A percentile compares a stretch with the other conserved stretches of the same genome.
Evolutionary conservation across 2,797 vertebrate species (phyloP).

Genomic region (Halcyon chelicuti): DNA sequence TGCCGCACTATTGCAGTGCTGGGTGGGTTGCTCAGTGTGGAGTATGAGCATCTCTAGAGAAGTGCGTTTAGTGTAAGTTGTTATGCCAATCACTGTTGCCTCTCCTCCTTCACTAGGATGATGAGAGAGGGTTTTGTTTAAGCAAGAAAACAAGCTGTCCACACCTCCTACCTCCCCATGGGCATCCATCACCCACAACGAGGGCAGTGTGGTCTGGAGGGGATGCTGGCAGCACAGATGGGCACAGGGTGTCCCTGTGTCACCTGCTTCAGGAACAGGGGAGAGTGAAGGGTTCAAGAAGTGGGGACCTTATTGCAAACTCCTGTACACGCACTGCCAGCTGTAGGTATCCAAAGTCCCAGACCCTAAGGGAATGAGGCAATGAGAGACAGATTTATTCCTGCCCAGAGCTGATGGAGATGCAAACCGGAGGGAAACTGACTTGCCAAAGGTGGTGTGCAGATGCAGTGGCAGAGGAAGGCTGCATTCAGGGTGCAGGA

Average conservation of each 20-base stretch:
- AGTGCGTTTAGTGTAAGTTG: conserved; percentile 21
- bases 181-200: neutral
- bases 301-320: neutral
- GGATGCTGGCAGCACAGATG: neutral
- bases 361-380: neutral
- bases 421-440: neutral
- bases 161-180: neutral
- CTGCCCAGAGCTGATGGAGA: neutral
- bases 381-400: neutral
- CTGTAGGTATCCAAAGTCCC: neutral
- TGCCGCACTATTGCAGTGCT: neutral
- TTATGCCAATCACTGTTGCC: conserved; percentile 48
- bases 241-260: neutral
- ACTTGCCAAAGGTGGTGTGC: neutral
- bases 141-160: conserved; percentile 1
- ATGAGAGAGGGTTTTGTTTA: conserved; percentile 1
- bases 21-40: neutral
- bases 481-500: rapidly evolving
- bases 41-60: conserved; percentile 57
- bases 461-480: neutral
- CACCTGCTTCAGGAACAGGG: neutral
- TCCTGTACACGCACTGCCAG: rapidly evolving
- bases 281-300: neutral
- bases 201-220: neutral
- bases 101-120: conserved; percentile 5